Conservation (phyloP, 2,797 vertebrate genomes). For the Siniperca obscura region DNA sequence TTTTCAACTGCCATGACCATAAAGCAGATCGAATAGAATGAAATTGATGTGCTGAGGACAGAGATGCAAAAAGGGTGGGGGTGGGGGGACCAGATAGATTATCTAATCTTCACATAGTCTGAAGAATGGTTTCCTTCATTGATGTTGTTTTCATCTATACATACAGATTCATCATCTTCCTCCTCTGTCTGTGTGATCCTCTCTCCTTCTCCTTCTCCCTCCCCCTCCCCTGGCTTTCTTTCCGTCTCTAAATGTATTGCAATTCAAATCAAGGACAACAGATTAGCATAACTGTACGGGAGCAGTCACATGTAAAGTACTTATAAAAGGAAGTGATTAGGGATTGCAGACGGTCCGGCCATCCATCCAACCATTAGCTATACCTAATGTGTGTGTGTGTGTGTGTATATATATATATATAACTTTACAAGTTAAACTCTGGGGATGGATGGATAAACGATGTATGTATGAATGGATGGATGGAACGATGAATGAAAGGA, state of each 20-base stretch:
- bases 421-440: neutral
- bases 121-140: constrained; percentile 59
- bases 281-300: constrained; percentile 18
- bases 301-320: neutral
- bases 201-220: neutral
- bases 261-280: constrained; percentile 24
- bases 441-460: neutral
- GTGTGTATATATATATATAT: no score
- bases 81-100: constrained; percentile 18
- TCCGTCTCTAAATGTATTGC: constrained; percentile 24
- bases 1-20: constrained; percentile 30
- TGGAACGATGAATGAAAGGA: neutral
- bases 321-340: neutral
- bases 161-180: constrained; percentile 45
- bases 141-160: constrained; percentile 59
- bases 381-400: no score
- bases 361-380: neutral
- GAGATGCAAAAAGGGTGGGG: constrained; percentile 20
- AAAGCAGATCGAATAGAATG: constrained; percentile 43
- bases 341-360: neutral
- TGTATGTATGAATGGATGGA: no score
- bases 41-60: constrained; percentile 47
- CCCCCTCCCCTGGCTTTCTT: neutral
- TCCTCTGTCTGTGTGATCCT: constrained; percentile 20
- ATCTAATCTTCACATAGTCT: constrained; percentile 56